phyloP scores from a whole-genome alignment of 2,888 invertebrate genomes.

The Apamea sordens region DNA sequence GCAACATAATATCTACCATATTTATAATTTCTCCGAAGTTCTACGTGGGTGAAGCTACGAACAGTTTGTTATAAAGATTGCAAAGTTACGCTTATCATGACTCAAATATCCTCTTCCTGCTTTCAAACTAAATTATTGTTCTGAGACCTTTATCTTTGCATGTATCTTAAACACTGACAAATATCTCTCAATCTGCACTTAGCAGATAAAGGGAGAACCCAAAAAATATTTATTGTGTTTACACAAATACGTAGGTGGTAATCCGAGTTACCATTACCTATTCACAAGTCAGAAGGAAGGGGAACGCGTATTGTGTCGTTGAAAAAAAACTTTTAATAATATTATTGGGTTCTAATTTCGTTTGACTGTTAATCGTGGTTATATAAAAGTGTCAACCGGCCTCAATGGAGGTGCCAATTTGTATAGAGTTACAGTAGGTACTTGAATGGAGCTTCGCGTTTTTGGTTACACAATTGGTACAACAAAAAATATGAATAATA shows the following conservation, averaged over 20 bases:
- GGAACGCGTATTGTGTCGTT: slow-evolving; percentile 74
- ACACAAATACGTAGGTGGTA: slow-evolving; percentile 90
- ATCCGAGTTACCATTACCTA: slow-evolving; percentile 81
- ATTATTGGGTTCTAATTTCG: slow-evolving; percentile 91
- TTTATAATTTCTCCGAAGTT: slow-evolving; percentile 28
- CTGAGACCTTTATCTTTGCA: slow-evolving; percentile 69
- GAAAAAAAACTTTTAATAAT: slow-evolving; percentile 83
- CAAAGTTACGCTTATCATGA: slow-evolving; percentile 66
- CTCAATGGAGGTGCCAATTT: slow-evolving; percentile 88
- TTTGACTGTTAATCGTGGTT: slow-evolving; percentile 88
- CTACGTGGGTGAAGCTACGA: background rate
- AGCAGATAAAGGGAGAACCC: slow-evolving; percentile 78
- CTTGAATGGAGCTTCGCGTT: slow-evolving; percentile 79
- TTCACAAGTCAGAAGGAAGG: slow-evolving; percentile 79
- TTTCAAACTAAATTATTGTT: slow-evolving; percentile 63
- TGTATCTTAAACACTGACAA: slow-evolving; percentile 74
- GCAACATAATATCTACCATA: slow-evolving; percentile 23
- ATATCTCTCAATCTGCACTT: slow-evolving; percentile 79
- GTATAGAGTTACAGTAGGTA: slow-evolving; percentile 82
- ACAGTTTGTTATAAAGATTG: slow-evolving; percentile 19
- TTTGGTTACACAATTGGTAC: slow-evolving; percentile 81
- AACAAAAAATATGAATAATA: slow-evolving; percentile 77
- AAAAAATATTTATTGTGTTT: slow-evolving; percentile 90
- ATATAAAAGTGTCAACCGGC: slow-evolving; percentile 88
- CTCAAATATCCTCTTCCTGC: slow-evolving; percentile 69